phyloP scores from a whole-genome alignment of 2,888 invertebrate species.

The Sclerodermus sp. region DNA sequence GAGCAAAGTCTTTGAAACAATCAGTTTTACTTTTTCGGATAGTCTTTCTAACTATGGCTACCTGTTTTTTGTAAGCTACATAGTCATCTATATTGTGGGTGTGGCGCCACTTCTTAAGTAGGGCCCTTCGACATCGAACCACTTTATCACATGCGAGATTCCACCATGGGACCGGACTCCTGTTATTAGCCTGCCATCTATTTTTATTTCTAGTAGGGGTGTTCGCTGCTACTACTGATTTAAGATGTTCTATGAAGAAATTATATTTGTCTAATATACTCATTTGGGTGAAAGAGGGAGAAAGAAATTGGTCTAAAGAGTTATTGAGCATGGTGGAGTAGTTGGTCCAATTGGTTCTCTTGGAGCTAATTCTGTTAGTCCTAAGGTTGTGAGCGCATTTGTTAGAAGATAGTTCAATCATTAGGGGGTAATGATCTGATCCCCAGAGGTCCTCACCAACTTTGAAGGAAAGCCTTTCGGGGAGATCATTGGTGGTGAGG shows the following conservation, averaged over 20 bases:
- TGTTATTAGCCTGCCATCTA: too few relatives aligned
- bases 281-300: too few relatives aligned
- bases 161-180: constrained; percentile 7
- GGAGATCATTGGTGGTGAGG: too few relatives aligned
- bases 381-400: too few relatives aligned
- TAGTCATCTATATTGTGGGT: not conserved
- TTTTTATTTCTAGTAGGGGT: not conserved
- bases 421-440: not conserved
- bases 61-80: constrained; percentile 1
- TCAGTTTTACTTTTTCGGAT: too few relatives aligned
- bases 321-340: not conserved
- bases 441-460: not conserved
- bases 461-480: too few relatives aligned
- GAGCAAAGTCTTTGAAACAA: too few relatives aligned
- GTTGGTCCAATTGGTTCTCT: not conserved
- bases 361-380: not conserved
- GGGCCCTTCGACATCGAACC: not conserved
- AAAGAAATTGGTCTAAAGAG: too few relatives aligned
- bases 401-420: not conserved
- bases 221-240: not conserved
- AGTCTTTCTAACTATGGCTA: not conserved
- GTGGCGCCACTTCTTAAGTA: not conserved
- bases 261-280: too few relatives aligned
- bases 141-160: not conserved
- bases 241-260: not conserved